A percentile compares a stretch with the other conserved stretches of the same genome.
These are phyloP conservation scores for Dicrostonyx torquatus DNA, from an alignment of 2,797 vertebrate genomes.

Conservation along the genomic window DNA sequence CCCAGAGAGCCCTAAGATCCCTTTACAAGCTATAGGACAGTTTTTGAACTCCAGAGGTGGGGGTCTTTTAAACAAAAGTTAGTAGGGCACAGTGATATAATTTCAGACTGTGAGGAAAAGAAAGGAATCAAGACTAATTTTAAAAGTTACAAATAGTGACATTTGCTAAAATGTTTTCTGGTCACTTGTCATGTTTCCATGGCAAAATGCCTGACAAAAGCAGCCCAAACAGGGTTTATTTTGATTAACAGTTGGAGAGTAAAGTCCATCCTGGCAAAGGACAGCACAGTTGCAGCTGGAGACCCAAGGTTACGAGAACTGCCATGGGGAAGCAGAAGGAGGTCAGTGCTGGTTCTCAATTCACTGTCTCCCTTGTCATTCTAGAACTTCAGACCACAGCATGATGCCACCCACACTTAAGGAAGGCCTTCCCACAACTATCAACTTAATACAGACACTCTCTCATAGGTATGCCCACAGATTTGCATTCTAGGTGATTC, in stretches of 20 bases:
- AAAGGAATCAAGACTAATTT: not conserved
- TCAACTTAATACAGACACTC: not conserved
- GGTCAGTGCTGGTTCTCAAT: not conserved
- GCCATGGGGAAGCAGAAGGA: not conserved
- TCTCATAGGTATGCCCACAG: not conserved
- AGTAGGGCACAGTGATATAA: not conserved
- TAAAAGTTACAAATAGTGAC: not conserved
- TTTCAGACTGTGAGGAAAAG: not conserved
- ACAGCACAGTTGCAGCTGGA: not conserved
- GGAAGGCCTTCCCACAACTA: not conserved
- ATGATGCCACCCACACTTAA: not conserved
- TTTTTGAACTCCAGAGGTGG: not conserved
- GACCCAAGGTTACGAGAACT: not conserved
- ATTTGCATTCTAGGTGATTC: not conserved
- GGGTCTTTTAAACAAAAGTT: not conserved
- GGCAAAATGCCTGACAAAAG: not conserved
- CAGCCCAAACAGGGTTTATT: not conserved
- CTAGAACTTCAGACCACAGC: not conserved
- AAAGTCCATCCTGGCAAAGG: not conserved
- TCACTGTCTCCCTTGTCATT: not conserved
- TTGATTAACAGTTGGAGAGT: not conserved
- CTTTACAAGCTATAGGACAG: not conserved
- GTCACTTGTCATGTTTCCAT: not conserved
- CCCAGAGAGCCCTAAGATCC: not conserved
- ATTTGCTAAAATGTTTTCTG: not conserved